Percentiles rank a stretch among this genome's conserved stretches.
phyloP scores from a whole-genome alignment of 2,888 invertebrate genomes.

The Lasioglossum zephyrum region DNA sequence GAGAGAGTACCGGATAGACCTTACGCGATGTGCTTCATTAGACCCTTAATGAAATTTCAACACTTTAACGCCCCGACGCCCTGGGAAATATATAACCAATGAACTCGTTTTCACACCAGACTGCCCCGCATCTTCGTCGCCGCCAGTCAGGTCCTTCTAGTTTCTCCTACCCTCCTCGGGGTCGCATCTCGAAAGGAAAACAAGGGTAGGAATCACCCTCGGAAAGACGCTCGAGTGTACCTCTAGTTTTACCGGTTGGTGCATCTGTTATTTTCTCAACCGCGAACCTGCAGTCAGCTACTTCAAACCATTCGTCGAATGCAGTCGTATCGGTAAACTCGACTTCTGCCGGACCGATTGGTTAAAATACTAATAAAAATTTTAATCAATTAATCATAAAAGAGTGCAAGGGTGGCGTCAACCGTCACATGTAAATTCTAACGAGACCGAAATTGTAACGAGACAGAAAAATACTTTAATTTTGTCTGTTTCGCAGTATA shows the following conservation, averaged over 20 bases:
- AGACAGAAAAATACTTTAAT: background rate
- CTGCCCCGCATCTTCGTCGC: slow-evolving; percentile 74
- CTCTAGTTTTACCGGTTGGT: slow-evolving; percentile 14
- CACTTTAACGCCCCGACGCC: slow-evolving; percentile 79
- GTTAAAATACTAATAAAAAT: no score
- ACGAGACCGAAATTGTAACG: no score
- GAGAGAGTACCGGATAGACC: slow-evolving; percentile 69
- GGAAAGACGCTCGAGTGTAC: slow-evolving; percentile 54
- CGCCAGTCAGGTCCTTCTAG: slow-evolving; percentile 66
- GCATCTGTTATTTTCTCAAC: slow-evolving; percentile 30
- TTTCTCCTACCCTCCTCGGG: slow-evolving; percentile 62
- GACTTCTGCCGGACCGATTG: slow-evolving; percentile 17
- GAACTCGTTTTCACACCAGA: slow-evolving; percentile 81
- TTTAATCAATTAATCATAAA: no score
- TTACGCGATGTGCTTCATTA: slow-evolving; percentile 79
- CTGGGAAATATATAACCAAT: slow-evolving; percentile 79
- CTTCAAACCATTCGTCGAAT: slow-evolving; percentile 52
- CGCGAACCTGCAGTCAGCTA: slow-evolving; percentile 65
- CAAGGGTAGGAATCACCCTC: slow-evolving; percentile 66
- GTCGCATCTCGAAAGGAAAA: slow-evolving; percentile 68
- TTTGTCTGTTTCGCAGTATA: background rate
- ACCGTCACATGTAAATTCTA: no score
- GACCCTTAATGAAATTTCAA: slow-evolving; percentile 77
- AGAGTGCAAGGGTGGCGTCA: no score
- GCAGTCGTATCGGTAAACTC: slow-evolving; percentile 44